Conservation (phyloP, 2,113 vertebrate species). For the Rhineura floridana region DNA sequence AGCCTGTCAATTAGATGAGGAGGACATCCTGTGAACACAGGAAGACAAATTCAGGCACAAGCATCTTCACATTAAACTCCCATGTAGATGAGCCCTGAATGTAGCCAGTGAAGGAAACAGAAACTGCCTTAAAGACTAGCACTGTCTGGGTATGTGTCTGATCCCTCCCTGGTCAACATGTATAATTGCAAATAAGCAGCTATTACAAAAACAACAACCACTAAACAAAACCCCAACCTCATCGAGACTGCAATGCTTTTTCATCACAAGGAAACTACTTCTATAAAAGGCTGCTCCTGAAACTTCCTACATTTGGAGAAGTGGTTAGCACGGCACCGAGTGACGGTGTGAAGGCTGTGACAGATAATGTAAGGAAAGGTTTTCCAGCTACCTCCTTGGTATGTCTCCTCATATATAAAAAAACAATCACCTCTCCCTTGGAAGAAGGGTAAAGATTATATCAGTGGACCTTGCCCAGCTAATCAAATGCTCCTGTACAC, state of each 20-base stretch:
- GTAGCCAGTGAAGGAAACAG: background rate
- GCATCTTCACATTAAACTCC: no score
- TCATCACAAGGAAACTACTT: no score
- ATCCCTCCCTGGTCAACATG: background rate
- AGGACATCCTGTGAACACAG: no score
- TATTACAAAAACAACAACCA: background rate
- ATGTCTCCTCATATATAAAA: background rate
- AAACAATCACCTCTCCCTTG: background rate
- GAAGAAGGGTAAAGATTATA: no score
- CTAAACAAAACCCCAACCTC: background rate
- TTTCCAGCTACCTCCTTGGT: background rate
- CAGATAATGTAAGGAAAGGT: background rate
- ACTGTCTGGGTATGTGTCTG: background rate
- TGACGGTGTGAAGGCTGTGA: background rate
- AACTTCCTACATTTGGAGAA: background rate
- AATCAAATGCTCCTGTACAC: no score
- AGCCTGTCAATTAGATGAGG: no score
- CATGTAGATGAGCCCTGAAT: background rate
- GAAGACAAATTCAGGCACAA: no score
- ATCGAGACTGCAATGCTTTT: background rate
- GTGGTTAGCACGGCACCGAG: background rate
- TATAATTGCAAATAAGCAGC: background rate
- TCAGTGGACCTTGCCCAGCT: no score
- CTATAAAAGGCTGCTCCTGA: background rate
- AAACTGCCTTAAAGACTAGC: background rate